phyloP scores from a whole-genome alignment of 1,140 invertebrate genomes.

The Penaeus chinensis region DNA sequence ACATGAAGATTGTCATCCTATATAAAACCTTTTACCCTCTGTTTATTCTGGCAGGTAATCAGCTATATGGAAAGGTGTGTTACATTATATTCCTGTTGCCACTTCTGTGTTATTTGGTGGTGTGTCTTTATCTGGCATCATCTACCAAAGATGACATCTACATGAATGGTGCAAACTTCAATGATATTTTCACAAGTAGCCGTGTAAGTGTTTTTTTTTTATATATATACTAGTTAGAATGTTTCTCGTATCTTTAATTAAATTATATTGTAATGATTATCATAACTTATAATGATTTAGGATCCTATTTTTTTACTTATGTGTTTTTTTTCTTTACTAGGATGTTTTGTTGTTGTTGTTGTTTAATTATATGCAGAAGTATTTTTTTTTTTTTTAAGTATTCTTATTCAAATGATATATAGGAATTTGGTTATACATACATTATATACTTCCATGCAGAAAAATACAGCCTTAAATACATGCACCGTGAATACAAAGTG shows the following conservation, averaged over 20 bases:
- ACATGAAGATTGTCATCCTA: too few species aligned
- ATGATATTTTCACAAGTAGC: constrained; percentile 85
- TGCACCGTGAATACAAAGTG: constrained; percentile 69
- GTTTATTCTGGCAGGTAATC: constrained; percentile 72
- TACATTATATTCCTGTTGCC: constrained; percentile 80
- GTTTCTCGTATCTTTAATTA: too few species aligned
- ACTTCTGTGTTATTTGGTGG: constrained; percentile 78
- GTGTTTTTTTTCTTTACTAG: background rate
- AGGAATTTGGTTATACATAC: too few species aligned
- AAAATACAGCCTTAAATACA: too few species aligned
- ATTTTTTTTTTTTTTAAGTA: constrained; percentile 65
- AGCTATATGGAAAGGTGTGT: constrained; percentile 86
- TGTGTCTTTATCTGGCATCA: constrained; percentile 79
- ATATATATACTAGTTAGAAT: too few species aligned
- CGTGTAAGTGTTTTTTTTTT: constrained; percentile 18
- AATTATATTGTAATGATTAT: too few species aligned
- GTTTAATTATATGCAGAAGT: background rate
- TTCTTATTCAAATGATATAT: too few species aligned
- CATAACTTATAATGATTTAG: too few species aligned
- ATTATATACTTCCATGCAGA: too few species aligned
- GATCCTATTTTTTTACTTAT: too few species aligned
- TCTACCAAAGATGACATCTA: constrained; percentile 72
- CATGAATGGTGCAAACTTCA: constrained; percentile 66
- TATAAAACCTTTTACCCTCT: too few species aligned
- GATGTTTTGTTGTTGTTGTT: background rate